Base-by-base conservation (phyloP, 2,797 vertebrate genomes). In the Holocentrus rufus region DNA sequence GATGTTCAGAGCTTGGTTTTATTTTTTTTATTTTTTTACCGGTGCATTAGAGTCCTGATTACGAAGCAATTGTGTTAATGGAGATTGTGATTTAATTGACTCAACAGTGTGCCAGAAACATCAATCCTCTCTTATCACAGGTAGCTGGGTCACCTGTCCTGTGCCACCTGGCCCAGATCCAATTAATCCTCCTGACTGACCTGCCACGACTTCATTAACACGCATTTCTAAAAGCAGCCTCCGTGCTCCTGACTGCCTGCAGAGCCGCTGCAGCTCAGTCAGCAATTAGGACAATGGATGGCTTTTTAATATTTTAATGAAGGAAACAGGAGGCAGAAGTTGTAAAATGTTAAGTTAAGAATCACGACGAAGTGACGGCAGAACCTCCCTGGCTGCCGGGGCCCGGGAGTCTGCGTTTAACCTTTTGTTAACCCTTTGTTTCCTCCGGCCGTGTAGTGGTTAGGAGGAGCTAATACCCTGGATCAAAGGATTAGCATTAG, bases 401-500 rank as follows among this genome's bases (percentile, higher is more conserved):
- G 44, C 2, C 36, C 13, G 36, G 13, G n/a, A 42, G 57, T 64
- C 39, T 57, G 61, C 5, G 60, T 80, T 69, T 46, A 63, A 75
- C 56, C 25, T 14, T 55, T 36, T 49, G 0, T 22, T 14, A 8
- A 22, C 62, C 61, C 15, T 44, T 55, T 58, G 47, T 46, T 30
- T 70, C 64, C 17, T 57, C 25, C 49, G 56, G 67, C 67, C 36
- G 54, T 47, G 39, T 55, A 22, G 59, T 22, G 27, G 46, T 74
- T 64, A 75, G 76, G 52, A 85, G 74, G 30, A 78, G 83, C 79
- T 87, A 79, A 85, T 81, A 65, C 64, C 58, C 14, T 1, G 70
- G 90, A 87, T 92, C 85, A 91, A 74, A 82, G 78, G 93, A 91
- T 93, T 92, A 92, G 73, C 63, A 58, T 85, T 34, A 77, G 69